These are phyloP conservation scores for Meda fulgida DNA, from an alignment of 2,797 vertebrate genomes.

Conservation along the genomic window DNA sequence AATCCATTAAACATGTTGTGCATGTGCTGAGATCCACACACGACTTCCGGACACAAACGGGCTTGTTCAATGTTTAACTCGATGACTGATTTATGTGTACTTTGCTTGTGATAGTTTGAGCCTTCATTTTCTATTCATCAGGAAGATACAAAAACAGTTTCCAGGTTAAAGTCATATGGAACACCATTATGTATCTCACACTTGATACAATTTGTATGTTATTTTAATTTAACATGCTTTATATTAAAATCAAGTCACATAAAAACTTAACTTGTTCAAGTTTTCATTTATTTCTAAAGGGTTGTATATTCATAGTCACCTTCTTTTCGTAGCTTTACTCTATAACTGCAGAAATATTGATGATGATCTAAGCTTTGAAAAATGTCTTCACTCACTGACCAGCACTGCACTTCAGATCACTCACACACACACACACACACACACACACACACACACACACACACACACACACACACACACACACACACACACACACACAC, in stretches of 20 bases:
- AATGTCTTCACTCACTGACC: too few species aligned
- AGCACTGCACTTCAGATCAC: too few species aligned
- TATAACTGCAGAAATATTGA: background rate
- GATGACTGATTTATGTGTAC: background rate
- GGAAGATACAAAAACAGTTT: background rate
- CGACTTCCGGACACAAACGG: background rate
- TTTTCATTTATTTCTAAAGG: background rate
- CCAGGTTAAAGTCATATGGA: background rate
- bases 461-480: too few species aligned
- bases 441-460: too few species aligned
- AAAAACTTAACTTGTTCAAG: background rate
- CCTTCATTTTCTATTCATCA: background rate
- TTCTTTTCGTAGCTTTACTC: background rate
- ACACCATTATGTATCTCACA: background rate
- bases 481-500: too few species aligned
- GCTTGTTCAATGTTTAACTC: background rate
- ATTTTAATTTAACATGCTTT: background rate
- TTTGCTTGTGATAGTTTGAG: background rate
- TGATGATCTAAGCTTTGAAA: too few species aligned
- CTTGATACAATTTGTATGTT: background rate
- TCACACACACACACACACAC: too few species aligned
- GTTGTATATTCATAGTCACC: background rate
- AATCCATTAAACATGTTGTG: background rate
- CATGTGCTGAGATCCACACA: background rate
- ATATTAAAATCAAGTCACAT: background rate